Conservation (phyloP, 1,140 invertebrate genomes). For the Drosophila eugracilis region DNA sequence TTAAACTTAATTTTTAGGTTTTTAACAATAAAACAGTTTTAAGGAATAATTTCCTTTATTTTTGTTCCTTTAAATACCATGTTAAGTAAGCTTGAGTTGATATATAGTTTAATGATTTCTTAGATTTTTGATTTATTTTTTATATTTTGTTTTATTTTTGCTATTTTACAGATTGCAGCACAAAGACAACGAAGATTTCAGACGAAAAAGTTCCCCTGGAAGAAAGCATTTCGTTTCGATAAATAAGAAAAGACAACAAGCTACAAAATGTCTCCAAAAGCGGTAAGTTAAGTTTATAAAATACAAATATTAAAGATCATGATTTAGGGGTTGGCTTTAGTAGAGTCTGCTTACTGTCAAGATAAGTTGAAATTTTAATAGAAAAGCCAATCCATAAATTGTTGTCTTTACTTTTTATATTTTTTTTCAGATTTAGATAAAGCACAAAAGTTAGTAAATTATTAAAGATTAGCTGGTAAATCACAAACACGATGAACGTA, state of each 20-base stretch:
- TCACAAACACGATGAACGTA: constrained; percentile 4
- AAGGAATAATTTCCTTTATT: background rate
- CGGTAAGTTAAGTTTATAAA: constrained; percentile 55
- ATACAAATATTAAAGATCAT: too few relatives aligned
- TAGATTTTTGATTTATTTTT: too few relatives aligned
- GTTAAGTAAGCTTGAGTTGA: too few relatives aligned
- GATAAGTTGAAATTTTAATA: background rate
- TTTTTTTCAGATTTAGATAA: too few relatives aligned
- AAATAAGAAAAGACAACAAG: constrained; percentile 58
- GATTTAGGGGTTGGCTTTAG: too few relatives aligned
- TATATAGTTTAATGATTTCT: background rate
- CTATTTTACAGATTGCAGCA: constrained; percentile 34
- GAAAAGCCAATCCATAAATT: background rate
- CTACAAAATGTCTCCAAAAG: constrained; percentile 80
- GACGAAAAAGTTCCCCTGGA: constrained; percentile 35
- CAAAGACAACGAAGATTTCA: constrained; percentile 28
- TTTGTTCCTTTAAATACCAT: too few relatives aligned
- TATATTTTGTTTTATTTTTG: too few relatives aligned
- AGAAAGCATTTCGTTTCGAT: constrained; percentile 27
- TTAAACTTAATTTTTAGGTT: background rate
- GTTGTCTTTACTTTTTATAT: too few relatives aligned
- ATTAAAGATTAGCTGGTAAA: constrained; percentile 22
- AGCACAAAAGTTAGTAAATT: constrained; percentile 19
- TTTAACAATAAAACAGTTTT: background rate
- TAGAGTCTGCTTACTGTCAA: too few relatives aligned